Base-by-base conservation (phyloP, 2,113 vertebrate species). In the Caracal caracal region DNA sequence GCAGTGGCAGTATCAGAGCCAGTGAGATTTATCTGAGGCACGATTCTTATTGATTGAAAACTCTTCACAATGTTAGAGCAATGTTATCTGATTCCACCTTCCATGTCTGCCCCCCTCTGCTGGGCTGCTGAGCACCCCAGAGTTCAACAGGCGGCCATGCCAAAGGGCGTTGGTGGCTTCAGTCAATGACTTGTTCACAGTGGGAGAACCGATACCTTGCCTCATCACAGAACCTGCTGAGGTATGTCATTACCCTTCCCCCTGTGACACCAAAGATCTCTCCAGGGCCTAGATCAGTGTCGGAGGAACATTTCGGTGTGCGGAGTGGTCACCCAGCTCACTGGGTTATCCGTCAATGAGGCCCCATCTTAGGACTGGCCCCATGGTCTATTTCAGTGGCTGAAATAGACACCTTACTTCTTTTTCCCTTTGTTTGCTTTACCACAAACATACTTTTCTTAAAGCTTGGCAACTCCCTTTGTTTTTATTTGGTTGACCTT, bases 401-500 rank as follows among this genome's bases (percentile, higher is more conserved):
- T 30, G 47, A 43, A 43, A 43, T 43, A 43, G 43, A 3, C 19
- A 30, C 12, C 12, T 56, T n/a, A 26, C 10, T 63, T 63, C 37
- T 28, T 47, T 53, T 49, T 49, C n/a, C 5, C 30, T 79, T 33
- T 35, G 17, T 35, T 66, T 76, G 16, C 19, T 26, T 82, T 70
- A 51, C 61, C 51, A 35, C 0, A 8, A 56, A 20, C 16, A 6
- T 33, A 28, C 7, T 16, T 56, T 51, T 71, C 40, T 47, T n/a
- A 35, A 49, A 73, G 17, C 59, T 47, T 35, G 68, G 80, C 78
- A 49, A 40, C 9, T 3, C n/a, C 37, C 81, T 78, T 73, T 86
- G 26, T 1, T 37, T 73, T 88, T 84, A 78, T 47, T 71, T 76
- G 40, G 33, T 11, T 94, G 88, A 86, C 71, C 90, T 97, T 89